Evolutionary conservation across 37 sponge, comb jelly and placozoan genomes (phyloP).

Genomic region (Bolinopsis microptera): DNA sequence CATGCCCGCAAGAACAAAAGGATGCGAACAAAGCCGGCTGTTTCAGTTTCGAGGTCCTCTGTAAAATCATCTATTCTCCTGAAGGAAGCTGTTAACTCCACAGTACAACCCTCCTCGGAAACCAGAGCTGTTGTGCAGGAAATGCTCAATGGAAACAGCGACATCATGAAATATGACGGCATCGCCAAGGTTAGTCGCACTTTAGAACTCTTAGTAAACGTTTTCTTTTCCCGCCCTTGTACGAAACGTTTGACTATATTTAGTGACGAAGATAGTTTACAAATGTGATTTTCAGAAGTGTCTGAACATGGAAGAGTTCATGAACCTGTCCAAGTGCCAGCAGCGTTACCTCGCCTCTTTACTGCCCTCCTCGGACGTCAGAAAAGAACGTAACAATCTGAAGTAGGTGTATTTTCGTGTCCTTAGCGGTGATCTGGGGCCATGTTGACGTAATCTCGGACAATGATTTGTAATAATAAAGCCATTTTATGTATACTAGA

Average conservation of each 20-base stretch:
- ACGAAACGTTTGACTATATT: no score
- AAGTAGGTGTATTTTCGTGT: not conserved
- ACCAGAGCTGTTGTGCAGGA: conserved; percentile 14
- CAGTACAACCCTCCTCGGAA: not conserved
- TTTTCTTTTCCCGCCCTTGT: not conserved
- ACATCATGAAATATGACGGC: conserved; percentile 36
- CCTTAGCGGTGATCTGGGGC: no score
- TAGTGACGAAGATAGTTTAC: no score
- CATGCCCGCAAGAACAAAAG: conserved; percentile 42
- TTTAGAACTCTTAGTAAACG: not conserved
- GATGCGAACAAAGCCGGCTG: conserved; percentile 23
- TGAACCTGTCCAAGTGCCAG: conserved; percentile 30
- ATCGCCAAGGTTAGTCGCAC: not conserved
- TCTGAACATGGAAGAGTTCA: conserved; percentile 37
- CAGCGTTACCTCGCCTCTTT: conserved; percentile 3
- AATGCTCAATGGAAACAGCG: conserved; percentile 42
- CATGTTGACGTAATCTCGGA: no score
- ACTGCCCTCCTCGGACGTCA: not conserved
- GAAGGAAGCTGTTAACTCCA: not conserved
- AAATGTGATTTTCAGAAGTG: not conserved
- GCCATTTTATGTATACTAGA: no score
- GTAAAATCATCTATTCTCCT: conserved; percentile 19
- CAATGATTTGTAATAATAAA: no score
- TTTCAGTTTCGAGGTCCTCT: not conserved
- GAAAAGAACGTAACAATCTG: not conserved